These are phyloP conservation scores for Sternarchorhynchus goeldii DNA, from an alignment of 2,797 vertebrate species.

Conservation along the genomic window DNA sequence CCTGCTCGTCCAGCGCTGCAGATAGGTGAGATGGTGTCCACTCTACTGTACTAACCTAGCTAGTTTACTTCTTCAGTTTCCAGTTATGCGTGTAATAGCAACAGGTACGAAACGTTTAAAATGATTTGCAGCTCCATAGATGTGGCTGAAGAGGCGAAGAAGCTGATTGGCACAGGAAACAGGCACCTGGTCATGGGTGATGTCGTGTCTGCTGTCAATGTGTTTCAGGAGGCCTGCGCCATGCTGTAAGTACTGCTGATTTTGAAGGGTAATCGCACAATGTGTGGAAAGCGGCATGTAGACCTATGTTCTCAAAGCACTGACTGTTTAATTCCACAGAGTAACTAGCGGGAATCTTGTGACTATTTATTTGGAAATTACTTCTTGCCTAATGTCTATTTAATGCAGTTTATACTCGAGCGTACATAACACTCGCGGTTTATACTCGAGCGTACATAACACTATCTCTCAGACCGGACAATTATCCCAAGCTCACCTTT, in stretches of 20 bases:
- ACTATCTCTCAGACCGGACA: too few species aligned
- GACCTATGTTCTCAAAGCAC: too few species aligned
- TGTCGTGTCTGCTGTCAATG: conserved; percentile 88
- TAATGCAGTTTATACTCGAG: too few species aligned
- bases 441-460: too few species aligned
- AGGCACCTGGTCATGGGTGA: conserved; percentile 95
- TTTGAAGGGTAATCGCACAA: background rate
- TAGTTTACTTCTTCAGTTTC: background rate
- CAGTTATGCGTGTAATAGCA: background rate
- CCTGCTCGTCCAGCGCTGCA: conserved; percentile 72
- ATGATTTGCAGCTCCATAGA: conserved; percentile 69
- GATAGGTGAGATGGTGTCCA: conserved; percentile 63
- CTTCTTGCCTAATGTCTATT: too few species aligned
- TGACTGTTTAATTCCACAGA: too few species aligned
- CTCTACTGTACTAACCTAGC: background rate
- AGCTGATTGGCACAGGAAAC: conserved; percentile 89
- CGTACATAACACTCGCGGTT: too few species aligned
- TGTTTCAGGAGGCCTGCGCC: conserved; percentile 93
- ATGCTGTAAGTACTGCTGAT: conserved; percentile 85
- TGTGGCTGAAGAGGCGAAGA: conserved; percentile 91
- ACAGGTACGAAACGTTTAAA: background rate
- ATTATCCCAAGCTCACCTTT: too few species aligned
- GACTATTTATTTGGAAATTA: too few species aligned
- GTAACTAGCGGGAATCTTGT: too few species aligned
- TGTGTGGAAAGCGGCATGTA: too few species aligned